Evolutionary conservation across 1,140 invertebrate species (phyloP).

Genomic region (Acromyrmex heyeri): DNA sequence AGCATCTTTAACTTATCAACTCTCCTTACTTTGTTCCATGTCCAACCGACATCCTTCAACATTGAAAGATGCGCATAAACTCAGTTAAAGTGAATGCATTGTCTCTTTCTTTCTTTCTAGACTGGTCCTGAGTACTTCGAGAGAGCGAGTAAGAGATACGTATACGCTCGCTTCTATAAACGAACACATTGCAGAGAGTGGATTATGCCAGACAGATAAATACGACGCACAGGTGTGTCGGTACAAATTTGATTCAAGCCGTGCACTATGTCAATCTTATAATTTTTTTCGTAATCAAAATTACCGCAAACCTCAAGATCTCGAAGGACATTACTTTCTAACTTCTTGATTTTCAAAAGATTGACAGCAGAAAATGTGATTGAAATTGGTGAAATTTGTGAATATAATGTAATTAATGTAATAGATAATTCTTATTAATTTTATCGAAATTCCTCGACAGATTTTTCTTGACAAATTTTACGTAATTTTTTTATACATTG

Average conservation of each 20-base stretch:
- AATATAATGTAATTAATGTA: background rate
- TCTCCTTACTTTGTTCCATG: background rate
- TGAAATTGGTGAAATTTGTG: too few species aligned
- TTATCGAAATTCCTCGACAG: background rate
- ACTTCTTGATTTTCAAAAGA: background rate
- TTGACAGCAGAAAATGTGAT: background rate
- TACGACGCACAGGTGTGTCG: background rate
- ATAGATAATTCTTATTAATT: background rate
- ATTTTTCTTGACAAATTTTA: background rate
- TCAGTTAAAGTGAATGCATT: background rate
- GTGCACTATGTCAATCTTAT: background rate
- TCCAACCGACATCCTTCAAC: background rate
- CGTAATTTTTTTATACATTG: background rate
- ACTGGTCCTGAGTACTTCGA: background rate
- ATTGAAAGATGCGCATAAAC: conserved; percentile 16
- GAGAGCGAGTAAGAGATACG: background rate
- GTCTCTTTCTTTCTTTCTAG: background rate
- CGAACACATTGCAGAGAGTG: background rate
- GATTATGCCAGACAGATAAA: conserved; percentile 22
- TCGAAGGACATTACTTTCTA: background rate
- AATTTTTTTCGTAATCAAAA: background rate
- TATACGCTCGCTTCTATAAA: background rate
- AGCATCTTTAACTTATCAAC: conserved; percentile 21
- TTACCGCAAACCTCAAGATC: background rate
- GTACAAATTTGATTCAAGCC: background rate